phyloP scores from a whole-genome alignment of 2,888 invertebrate species.

The Acronicta alni region DNA sequence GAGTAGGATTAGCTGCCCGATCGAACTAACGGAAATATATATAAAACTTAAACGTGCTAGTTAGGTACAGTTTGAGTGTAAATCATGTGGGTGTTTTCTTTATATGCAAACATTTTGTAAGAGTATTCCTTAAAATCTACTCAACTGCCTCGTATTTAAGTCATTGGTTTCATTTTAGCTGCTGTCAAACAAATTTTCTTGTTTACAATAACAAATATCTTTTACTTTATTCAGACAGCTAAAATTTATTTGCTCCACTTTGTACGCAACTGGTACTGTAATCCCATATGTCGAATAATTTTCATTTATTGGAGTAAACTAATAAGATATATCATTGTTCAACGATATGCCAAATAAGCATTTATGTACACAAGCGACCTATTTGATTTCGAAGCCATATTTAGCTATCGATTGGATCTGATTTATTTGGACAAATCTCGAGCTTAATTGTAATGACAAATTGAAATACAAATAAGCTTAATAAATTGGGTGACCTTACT shows the following conservation, averaged over 20 bases:
- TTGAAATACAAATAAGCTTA: slow-evolving; percentile 32
- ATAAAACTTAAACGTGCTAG: slow-evolving; percentile 22
- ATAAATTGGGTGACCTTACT: slow-evolving; percentile 25
- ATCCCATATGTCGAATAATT: slow-evolving; percentile 48
- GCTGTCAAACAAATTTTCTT: slow-evolving; percentile 45
- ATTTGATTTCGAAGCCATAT: slow-evolving; percentile 51
- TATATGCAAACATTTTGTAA: slow-evolving; percentile 15
- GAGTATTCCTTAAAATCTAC: slow-evolving; percentile 13
- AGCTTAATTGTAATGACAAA: slow-evolving; percentile 46
- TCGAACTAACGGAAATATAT: slow-evolving; percentile 4
- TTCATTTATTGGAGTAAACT: slow-evolving; percentile 30
- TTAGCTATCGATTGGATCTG: slow-evolving; percentile 52
- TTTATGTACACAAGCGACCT: slow-evolving; percentile 32
- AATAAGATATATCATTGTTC: slow-evolving; percentile 44
- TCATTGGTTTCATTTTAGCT: slow-evolving; percentile 28
- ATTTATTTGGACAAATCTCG: slow-evolving; percentile 51
- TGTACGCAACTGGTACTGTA: slow-evolving; percentile 41
- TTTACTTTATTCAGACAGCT: slow-evolving; percentile 45
- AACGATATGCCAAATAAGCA: slow-evolving; percentile 45
- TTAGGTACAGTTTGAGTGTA: slow-evolving; percentile 12
- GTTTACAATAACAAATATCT: slow-evolving; percentile 40
- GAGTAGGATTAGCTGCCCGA: slow-evolving; percentile 8
- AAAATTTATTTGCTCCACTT: slow-evolving; percentile 46
- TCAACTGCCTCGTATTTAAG: slow-evolving; percentile 25
- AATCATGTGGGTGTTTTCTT: slow-evolving; percentile 19